Evolutionary conservation across 2,888 invertebrate genomes (phyloP).

Genomic region (Arge pagana): DNA sequence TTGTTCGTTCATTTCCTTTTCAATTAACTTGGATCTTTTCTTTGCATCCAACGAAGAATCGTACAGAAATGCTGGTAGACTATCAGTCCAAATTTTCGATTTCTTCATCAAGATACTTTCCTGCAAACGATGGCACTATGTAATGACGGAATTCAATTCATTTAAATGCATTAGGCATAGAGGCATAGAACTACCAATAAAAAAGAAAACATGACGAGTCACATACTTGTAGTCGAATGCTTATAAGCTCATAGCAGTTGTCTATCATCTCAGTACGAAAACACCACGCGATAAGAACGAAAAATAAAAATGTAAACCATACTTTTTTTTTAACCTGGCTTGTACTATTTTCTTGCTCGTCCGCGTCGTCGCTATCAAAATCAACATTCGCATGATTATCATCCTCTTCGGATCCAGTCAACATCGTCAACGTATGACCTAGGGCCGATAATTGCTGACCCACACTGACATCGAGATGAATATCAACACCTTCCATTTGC

Average conservation of each 20-base stretch:
- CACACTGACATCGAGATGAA: constrained; percentile 93
- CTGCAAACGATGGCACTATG: constrained; percentile 50
- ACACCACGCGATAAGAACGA: constrained; percentile 24
- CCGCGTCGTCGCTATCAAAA: constrained; percentile 80
- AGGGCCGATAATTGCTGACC: constrained; percentile 94
- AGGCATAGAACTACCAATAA: not conserved
- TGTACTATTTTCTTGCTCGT: constrained; percentile 65
- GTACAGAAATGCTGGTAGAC: constrained; percentile 81
- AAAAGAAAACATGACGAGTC: constrained; percentile 8
- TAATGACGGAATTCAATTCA: not conserved
- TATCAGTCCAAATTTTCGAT: constrained; percentile 71
- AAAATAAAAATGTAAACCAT: constrained; percentile 40
- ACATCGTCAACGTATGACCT: constrained; percentile 93
- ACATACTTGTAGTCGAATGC: constrained; percentile 4
- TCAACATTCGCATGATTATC: constrained; percentile 70
- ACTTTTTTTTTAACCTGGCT: constrained; percentile 57
- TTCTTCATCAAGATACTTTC: constrained; percentile 71
- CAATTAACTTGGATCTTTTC: constrained; percentile 88
- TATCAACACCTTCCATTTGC: constrained; percentile 99
- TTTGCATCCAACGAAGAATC: constrained; percentile 80
- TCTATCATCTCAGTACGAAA: constrained; percentile 8
- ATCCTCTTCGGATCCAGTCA: constrained; percentile 90
- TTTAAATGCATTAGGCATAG: not conserved
- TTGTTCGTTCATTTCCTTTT: constrained; percentile 97
- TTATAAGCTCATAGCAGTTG: not conserved